phyloP scores from a whole-genome alignment of 1,140 invertebrate genomes.

The Neotoxoptera formosana region DNA sequence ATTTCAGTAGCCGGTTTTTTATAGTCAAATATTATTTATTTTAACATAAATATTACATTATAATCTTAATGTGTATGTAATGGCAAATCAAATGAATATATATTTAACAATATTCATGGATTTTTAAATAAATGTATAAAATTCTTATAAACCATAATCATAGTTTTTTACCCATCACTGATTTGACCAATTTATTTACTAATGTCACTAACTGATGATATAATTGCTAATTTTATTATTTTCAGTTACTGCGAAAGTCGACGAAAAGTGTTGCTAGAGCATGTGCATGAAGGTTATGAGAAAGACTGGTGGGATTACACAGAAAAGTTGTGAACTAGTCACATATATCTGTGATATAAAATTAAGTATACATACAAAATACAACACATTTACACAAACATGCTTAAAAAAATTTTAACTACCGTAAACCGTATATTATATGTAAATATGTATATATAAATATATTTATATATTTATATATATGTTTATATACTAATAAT shows the following conservation, averaged over 20 bases:
- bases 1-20: no score
- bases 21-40: no score
- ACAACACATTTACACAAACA: conserved; percentile 40
- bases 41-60: no score
- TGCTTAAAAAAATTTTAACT: conserved; percentile 40
- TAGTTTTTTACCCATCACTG: background rate
- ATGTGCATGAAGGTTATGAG: conserved; percentile 98
- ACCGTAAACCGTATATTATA: conserved; percentile 18
- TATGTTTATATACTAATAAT: conserved; percentile 30
- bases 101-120: background rate
- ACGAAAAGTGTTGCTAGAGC: conserved; percentile 91
- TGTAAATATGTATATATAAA: background rate
- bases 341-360: conserved; percentile 55
- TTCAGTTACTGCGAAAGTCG: conserved; percentile 96
- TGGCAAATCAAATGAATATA: no score
- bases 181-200: background rate
- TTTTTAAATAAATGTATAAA: no score
- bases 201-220: background rate
- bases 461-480: background rate
- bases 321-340: conserved; percentile 68
- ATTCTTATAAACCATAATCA: background rate
- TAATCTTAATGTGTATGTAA: no score
- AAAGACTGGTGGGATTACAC: conserved; percentile 98
- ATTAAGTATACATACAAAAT: conserved; percentile 48
- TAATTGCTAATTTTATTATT: conserved; percentile 60